Conservation (phyloP, 2,888 invertebrate species). For the Coenonympha glycerion region DNA sequence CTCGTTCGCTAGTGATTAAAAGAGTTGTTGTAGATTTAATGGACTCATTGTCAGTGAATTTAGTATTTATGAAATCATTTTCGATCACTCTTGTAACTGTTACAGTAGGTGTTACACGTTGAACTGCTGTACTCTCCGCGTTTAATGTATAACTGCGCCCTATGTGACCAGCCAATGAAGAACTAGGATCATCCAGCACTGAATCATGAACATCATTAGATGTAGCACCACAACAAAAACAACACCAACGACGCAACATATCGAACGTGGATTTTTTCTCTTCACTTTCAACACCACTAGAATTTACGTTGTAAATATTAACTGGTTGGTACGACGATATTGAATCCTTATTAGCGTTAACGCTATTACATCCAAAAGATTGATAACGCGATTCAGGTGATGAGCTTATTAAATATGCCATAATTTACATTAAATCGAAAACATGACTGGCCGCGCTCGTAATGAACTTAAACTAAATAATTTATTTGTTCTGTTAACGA, state of each 20-base stretch:
- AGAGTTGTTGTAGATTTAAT: conserved; percentile 50
- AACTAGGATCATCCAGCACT: conserved; percentile 44
- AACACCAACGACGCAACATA: conserved; percentile 40
- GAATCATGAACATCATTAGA: conserved; percentile 37
- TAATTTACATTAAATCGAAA: conserved; percentile 38
- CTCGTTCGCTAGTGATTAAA: conserved; percentile 48
- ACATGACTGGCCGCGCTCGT: conserved; percentile 28
- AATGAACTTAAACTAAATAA: conserved; percentile 37
- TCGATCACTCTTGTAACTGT: conserved; percentile 39
- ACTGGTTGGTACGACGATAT: conserved; percentile 40
- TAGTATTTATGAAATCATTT: conserved; percentile 40
- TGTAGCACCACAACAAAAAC: conserved; percentile 45
- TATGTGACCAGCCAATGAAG: conserved; percentile 48
- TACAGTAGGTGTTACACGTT: conserved; percentile 31
- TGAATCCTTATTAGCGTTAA: conserved; percentile 34
- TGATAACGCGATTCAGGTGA: conserved; percentile 45
- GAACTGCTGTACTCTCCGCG: conserved; percentile 29
- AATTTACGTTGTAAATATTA: conserved; percentile 47
- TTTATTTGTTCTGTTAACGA: conserved; percentile 44
- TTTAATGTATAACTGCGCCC: conserved; percentile 54
- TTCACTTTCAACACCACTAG: conserved; percentile 24
- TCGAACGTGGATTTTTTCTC: conserved; percentile 38
- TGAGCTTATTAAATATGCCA: conserved; percentile 42
- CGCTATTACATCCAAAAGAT: conserved; percentile 45
- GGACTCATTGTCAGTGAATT: conserved; percentile 40